Base-by-base conservation (phyloP, 2,888 invertebrate genomes). In the Loripinus fragilis region DNA sequence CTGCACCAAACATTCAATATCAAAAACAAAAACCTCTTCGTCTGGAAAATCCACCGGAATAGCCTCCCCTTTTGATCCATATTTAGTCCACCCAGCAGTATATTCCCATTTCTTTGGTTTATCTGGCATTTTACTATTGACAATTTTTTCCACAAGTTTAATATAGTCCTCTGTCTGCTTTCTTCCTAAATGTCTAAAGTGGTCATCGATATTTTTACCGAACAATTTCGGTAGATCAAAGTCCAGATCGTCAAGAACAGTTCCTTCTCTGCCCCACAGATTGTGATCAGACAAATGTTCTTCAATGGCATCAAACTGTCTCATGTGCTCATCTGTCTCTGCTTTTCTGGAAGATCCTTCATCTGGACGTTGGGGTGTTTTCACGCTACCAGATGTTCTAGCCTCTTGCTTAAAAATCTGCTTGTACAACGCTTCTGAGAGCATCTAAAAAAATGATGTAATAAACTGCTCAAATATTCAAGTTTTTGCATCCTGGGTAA, bases 1-100 rank as follows among this genome's bases (percentile, higher is more conserved):
- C 25, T 95, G 95, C 94, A 98, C 95, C 86, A 98, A 96, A 0
- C 98, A 97, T 94, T 99, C 99, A 67, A 98, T 96, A 94, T 99
- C 99, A 94, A 99, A 97, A 74, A 99, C 95, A 30, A 98, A 93
- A 0, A 96, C 96, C 89, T 96, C 95, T 92, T 98, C 99, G 66
- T 95, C 94, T 0, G 99, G 99, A 93, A 95, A 96, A 0, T 95
- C 95, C 79, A 95, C 92, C 86, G 87, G 72, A 0, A 93, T 88
- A 71, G 95, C 92, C 23, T 94, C 92, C 17, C 94, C 94, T 78
- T 95, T 94, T 0, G 91, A 88, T 12, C 85, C 84, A 79, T 93
- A 94, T 77, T 87, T 90, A 30, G 93, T 93, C 94, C 94, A 94
- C 0, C 94, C 94, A 68, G 88, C 77, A 35, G 76, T 67, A 73